Evolutionary conservation across 2,888 invertebrate genomes (phyloP).

Genomic region (Margaritifera margaritifera): DNA sequence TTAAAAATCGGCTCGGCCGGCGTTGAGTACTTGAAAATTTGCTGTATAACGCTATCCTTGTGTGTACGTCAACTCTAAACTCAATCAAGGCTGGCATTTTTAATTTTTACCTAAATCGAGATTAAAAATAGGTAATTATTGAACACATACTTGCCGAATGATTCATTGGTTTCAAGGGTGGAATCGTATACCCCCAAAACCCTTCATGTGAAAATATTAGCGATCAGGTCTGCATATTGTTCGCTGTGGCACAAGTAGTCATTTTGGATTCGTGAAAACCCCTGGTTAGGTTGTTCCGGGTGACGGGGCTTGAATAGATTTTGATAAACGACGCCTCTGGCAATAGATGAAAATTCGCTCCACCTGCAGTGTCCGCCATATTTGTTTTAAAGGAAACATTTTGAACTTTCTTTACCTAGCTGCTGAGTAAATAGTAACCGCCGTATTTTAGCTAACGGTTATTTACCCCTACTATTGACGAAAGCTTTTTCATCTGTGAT

Average conservation of each 20-base stretch:
- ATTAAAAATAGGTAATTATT: constrained; percentile 4
- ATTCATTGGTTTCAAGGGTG: constrained; percentile 10
- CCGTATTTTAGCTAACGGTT: constrained; percentile 11
- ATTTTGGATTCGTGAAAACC: constrained; percentile 19
- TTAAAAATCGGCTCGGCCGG: too few species aligned
- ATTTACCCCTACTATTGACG: constrained; percentile 17
- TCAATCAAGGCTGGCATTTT: too few species aligned
- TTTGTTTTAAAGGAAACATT: constrained; percentile 42
- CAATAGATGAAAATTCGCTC: constrained; percentile 16
- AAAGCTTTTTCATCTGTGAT: constrained; percentile 12
- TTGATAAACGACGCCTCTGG: constrained; percentile 23
- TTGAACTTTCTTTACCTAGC: constrained; percentile 16
- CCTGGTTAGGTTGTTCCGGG: constrained; percentile 10
- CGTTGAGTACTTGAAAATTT: too few species aligned
- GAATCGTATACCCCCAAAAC: not conserved
- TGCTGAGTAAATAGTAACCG: constrained; percentile 24
- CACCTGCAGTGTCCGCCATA: constrained; percentile 26
- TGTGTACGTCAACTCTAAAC: too few species aligned
- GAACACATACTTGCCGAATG: constrained; percentile 15
- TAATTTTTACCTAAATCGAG: constrained; percentile 2
- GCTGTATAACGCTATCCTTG: too few species aligned
- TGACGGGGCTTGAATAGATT: constrained; percentile 18
- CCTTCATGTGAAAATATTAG: constrained; percentile 30
- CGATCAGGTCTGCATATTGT: constrained; percentile 22
- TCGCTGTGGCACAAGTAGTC: constrained; percentile 16